phyloP scores from a whole-genome alignment of 2,113 vertebrate species.

The Oophaga pumilio region DNA sequence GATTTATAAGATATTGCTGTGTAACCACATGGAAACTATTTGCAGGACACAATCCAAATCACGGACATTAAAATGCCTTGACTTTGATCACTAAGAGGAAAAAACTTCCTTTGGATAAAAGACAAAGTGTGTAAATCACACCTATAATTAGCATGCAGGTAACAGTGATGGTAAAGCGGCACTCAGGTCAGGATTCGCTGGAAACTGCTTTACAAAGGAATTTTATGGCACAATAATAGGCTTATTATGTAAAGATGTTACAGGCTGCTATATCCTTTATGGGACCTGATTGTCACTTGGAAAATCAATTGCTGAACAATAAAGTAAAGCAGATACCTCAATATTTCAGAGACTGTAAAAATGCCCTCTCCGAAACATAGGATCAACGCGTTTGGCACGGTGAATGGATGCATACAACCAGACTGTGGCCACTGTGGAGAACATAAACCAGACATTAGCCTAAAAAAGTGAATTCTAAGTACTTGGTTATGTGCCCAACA shows the following conservation, averaged over 20 bases:
- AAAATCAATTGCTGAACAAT: conserved; percentile 5
- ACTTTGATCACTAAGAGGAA: conserved; percentile 45
- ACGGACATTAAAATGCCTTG: not conserved
- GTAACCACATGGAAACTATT: conserved; percentile 40
- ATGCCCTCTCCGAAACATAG: too few relatives aligned
- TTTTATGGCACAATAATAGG: conserved; percentile 38
- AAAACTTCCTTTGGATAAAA: not conserved
- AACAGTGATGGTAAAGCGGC: not conserved
- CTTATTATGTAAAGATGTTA: conserved; percentile 9
- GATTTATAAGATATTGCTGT: not conserved
- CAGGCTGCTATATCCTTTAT: not conserved
- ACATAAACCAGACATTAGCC: too few relatives aligned
- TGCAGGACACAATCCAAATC: conserved; percentile 10
- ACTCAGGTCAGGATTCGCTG: not conserved
- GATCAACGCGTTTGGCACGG: too few relatives aligned
- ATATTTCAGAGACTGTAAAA: not conserved
- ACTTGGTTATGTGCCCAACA: too few relatives aligned
- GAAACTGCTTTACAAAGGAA: conserved; percentile 1
- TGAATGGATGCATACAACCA: too few relatives aligned
- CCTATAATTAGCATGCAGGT: conserved; percentile 47
- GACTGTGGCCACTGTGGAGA: too few relatives aligned
- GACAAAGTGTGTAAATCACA: conserved; percentile 26
- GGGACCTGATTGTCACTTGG: not conserved
- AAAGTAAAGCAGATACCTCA: not conserved
- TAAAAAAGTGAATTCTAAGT: too few relatives aligned